These are phyloP conservation scores for Decapterus maruadsi DNA, from an alignment of 2,797 vertebrate genomes.

Conservation along the genomic window DNA sequence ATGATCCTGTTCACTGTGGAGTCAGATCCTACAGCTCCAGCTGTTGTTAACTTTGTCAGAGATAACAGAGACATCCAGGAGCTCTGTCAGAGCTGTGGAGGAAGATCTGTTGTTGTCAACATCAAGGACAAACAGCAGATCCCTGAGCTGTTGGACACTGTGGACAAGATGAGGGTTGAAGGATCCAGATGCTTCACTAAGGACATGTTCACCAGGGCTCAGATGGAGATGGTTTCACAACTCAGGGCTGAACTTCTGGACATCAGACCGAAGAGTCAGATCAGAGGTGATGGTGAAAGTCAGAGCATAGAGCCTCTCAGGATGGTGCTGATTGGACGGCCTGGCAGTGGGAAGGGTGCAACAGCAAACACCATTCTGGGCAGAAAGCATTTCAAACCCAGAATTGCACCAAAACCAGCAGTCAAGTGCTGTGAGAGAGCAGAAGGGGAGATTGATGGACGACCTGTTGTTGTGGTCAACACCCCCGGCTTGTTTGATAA, in stretches of 20 bases:
- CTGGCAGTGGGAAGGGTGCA: conserved; percentile 46
- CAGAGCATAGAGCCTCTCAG: conserved; percentile 32
- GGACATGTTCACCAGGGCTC: neutral
- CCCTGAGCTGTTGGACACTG: no score
- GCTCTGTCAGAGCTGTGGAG: conserved; percentile 42
- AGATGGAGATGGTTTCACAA: neutral
- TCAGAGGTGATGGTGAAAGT: neutral
- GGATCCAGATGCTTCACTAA: no score
- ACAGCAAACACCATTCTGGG: conserved; percentile 51
- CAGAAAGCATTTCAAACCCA: conserved; percentile 16
- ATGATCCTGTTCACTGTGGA: conserved; percentile 27
- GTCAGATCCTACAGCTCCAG: neutral
- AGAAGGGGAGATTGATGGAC: neutral
- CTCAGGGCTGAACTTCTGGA: neutral
- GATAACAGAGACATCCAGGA: neutral
- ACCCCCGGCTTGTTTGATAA: conserved; percentile 42
- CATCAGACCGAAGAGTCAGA: neutral
- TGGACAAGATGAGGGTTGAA: no score
- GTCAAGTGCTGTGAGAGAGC: neutral
- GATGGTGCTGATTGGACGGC: conserved; percentile 53
- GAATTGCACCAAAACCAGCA: neutral
- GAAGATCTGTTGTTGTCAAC: conserved; percentile 27
- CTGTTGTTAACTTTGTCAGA: no score
- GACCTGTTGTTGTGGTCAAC: conserved; percentile 33
- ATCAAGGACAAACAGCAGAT: neutral